These are phyloP conservation scores for Branchipolynoe longqiensis DNA, from an alignment of 2,888 invertebrate species.

Conservation along the genomic window DNA sequence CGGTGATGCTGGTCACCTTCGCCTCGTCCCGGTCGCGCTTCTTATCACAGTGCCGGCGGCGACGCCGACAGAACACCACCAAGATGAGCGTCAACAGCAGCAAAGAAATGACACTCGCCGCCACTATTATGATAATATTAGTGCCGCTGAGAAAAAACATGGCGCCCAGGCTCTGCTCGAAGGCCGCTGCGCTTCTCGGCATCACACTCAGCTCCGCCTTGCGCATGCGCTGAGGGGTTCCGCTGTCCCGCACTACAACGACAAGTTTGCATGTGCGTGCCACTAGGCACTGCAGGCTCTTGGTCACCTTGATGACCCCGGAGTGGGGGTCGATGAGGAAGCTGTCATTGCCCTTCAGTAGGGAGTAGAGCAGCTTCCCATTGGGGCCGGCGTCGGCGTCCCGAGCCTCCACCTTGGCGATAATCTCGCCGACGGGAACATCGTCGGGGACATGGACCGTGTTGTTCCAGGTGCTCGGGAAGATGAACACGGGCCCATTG, in stretches of 20 bases:
- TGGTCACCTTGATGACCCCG: constrained; percentile 27
- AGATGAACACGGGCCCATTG: constrained; percentile 52
- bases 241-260: constrained; percentile 42
- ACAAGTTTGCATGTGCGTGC: background rate
- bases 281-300: background rate
- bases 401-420: constrained; percentile 69
- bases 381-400: constrained; percentile 72
- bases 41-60: constrained; percentile 31
- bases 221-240: constrained; percentile 31
- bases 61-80: constrained; percentile 48
- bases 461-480: constrained; percentile 57
- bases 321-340: constrained; percentile 44
- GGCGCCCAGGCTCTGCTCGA: constrained; percentile 19
- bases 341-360: constrained; percentile 45
- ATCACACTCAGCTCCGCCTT: constrained; percentile 36
- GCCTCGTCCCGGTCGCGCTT: constrained; percentile 48
- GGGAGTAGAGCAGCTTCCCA: constrained; percentile 68
- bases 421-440: constrained; percentile 66
- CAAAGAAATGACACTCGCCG: constrained; percentile 27
- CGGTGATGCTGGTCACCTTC: constrained; percentile 33
- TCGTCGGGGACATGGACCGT: constrained; percentile 50
- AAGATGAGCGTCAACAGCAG: constrained; percentile 27
- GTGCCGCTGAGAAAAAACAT: constrained; percentile 52
- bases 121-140: constrained; percentile 35
- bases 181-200: constrained; percentile 28